Evolutionary conservation across 2,113 vertebrate genomes (phyloP).

Genomic region (Pungitius pungitius): DNA sequence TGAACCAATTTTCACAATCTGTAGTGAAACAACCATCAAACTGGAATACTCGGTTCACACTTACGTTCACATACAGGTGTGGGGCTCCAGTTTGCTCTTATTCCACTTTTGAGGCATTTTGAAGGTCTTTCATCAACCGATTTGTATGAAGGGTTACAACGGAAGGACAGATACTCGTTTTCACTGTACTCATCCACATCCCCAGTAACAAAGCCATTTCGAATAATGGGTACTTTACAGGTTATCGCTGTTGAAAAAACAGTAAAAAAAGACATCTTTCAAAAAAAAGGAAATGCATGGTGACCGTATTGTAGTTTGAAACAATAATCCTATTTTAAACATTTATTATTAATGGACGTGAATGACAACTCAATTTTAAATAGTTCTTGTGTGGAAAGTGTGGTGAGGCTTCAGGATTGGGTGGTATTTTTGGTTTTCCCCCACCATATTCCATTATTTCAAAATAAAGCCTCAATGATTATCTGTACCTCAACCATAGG

Average conservation of each 20-base stretch:
- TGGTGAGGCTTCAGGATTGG: no score
- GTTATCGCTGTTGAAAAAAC: conserved; percentile 51
- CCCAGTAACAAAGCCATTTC: neutral
- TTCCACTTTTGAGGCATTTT: conserved; percentile 43
- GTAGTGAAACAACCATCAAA: neutral
- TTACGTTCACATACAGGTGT: conserved; percentile 71
- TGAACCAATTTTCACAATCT: neutral
- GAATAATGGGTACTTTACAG: conserved; percentile 9
- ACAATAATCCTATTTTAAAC: neutral
- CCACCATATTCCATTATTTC: no score
- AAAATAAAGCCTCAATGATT: no score
- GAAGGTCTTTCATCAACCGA: neutral
- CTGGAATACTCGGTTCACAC: neutral
- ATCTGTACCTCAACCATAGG: no score
- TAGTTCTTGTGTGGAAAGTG: neutral
- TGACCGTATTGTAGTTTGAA: neutral
- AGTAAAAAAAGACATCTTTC: neutral
- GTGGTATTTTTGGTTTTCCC: neutral
- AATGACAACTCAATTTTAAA: neutral
- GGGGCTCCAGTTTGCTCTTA: conserved; percentile 56
- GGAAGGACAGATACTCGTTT: neutral
- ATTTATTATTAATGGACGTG: neutral
- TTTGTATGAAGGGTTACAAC: neutral
- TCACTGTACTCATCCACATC: conserved; percentile 16
- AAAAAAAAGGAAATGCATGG: neutral